Conservation (phyloP, 2,888 invertebrate genomes). For the Lobophora halterata region DNA sequence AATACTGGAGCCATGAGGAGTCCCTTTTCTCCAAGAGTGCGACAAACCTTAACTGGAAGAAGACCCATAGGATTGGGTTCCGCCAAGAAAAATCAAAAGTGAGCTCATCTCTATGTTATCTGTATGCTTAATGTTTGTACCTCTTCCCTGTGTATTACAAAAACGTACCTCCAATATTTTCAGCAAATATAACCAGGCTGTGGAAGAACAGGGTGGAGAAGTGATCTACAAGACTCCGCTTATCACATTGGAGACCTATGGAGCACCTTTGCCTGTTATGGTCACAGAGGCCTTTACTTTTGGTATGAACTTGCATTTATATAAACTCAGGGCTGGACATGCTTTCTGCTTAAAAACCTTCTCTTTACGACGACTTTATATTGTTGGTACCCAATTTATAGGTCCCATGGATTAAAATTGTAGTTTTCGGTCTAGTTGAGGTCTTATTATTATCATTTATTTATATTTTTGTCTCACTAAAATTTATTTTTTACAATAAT, state of each 20-base stretch:
- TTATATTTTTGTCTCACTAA: too few species aligned
- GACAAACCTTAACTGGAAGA: conserved; percentile 62
- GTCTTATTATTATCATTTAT: too few species aligned
- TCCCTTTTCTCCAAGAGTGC: conserved; percentile 69
- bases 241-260: conserved; percentile 89
- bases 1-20: conserved; percentile 66
- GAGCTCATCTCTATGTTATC: conserved; percentile 21
- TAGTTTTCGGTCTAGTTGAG: too few species aligned
- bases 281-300: conserved; percentile 94
- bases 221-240: conserved; percentile 87
- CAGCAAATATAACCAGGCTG: conserved; percentile 56
- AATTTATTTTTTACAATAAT: too few species aligned
- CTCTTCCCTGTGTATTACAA: too few species aligned
- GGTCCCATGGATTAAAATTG: too few species aligned
- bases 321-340: too few species aligned
- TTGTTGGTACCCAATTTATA: too few species aligned
- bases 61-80: conserved; percentile 56
- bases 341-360: too few species aligned
- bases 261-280: conserved; percentile 90
- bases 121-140: conserved; percentile 20
- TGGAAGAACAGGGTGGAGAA: conserved; percentile 78
- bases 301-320: conserved; percentile 71
- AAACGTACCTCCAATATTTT: too few species aligned
- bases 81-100: conserved; percentile 63
- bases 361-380: too few species aligned